Evolutionary conservation across 2,113 vertebrate species (phyloP), one percentile per base, ranked within the genome.

Genomic region (Monopterus albus): DNA sequence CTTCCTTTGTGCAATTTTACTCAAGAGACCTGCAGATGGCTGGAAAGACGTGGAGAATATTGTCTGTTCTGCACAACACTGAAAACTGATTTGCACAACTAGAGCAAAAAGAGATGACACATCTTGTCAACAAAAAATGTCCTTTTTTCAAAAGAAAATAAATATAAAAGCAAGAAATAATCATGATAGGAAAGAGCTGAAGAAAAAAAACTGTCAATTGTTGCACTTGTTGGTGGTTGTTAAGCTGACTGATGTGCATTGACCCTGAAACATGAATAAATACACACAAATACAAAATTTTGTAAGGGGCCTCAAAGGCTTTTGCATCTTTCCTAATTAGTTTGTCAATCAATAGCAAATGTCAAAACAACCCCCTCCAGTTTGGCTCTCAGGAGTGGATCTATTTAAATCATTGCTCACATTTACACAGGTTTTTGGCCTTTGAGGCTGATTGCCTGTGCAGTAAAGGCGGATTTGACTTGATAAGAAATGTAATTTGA

Each of bases 401-500:
- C 38, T 72, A 38, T 33, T 38, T 47, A 23, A 47, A 61, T 53
- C 46, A 39, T 12, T 70, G 63, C 36, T 63, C 66, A 72, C 57
- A 43, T 74, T 69, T 26, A 78, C 52, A 40, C 52, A 47, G 70
- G 28, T 28, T 70, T 53, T 25, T 55, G 64, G 66, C 43, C 72
- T 78, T 40, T 72, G 64, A 59, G 61, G 43, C 50, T 39, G 62
- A 72, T 50, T 50, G 66, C 18, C 43, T n/a, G 14, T 29, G 62
- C 40, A 53, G 63, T 20, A 59, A 42, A 59, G 52, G 26, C 43
- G 60, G 38, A 69, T 65, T 39, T 73, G 47, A 76, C 84, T 75
- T 88, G 79, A 87, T 84, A 82, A 80, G 59, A 84, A 83, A 77
- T 84, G 66, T 87, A 88, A 89, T 90, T 87, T 86, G 78, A 84